Conservation (phyloP, 2,888 invertebrate species). For the Boloria euphrosyne region DNA sequence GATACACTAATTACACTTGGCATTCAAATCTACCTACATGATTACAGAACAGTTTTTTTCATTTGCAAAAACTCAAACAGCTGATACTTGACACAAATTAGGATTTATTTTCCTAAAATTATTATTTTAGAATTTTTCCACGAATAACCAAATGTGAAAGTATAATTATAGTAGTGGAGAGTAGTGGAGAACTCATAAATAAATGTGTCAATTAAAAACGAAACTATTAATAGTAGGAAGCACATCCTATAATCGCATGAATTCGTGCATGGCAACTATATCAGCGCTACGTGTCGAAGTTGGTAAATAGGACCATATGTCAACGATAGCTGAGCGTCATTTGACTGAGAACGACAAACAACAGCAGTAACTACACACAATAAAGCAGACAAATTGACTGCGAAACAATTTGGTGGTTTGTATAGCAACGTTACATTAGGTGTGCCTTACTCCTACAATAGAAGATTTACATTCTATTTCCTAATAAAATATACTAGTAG, state of each 20-base stretch:
- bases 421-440: slow-evolving; percentile 56
- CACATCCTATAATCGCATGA: slow-evolving; percentile 1
- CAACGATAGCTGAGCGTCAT: slow-evolving; percentile 25
- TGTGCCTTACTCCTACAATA: slow-evolving; percentile 57
- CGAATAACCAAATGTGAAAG: background rate
- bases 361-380: slow-evolving; percentile 61
- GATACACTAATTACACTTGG: background rate
- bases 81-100: no score
- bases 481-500: background rate
- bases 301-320: slow-evolving; percentile 28
- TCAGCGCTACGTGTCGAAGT: slow-evolving; percentile 27
- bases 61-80: no score
- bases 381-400: slow-evolving; percentile 75
- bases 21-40: slow-evolving; percentile 13
- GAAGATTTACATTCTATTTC: slow-evolving; percentile 23
- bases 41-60: background rate
- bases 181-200: background rate
- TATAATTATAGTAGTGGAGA: background rate
- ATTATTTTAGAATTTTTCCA: background rate
- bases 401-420: slow-evolving; percentile 62
- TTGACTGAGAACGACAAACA: slow-evolving; percentile 49
- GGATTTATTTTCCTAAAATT: no score
- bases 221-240: background rate
- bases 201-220: slow-evolving; percentile 11
- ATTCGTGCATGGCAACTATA: slow-evolving; percentile 17